Evolutionary conservation across 92 coral and sea anemone species (phyloP).

Genomic region (Micromussa lordhowensis): DNA sequence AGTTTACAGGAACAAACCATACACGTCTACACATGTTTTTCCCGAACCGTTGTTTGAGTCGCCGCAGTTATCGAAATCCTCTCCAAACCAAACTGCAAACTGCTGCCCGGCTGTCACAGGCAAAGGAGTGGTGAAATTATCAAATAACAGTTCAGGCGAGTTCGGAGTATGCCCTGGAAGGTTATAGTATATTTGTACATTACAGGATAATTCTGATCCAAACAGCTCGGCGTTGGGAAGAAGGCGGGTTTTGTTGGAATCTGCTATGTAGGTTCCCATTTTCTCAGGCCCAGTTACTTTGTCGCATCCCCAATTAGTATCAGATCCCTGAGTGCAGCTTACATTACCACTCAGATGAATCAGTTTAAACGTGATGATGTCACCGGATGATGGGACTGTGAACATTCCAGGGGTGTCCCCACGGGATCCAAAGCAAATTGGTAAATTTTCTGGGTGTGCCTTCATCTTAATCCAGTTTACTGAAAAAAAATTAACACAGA

Average conservation of each 20-base stretch:
- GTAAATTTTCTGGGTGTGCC: not conserved
- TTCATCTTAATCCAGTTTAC: constrained; percentile 26
- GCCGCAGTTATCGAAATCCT: not conserved
- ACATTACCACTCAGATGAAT: constrained; percentile 5
- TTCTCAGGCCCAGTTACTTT: rapidly evolving
- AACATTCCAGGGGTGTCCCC: not conserved
- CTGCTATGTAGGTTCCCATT: not conserved
- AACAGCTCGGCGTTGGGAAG: not conserved
- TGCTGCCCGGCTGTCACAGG: not conserved
- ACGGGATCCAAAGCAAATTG: constrained; percentile 4
- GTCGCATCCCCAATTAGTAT: constrained; percentile 11
- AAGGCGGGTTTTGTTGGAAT: not conserved
- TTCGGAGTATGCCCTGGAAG: not conserved
- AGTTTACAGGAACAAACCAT: not conserved
- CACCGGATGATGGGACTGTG: not conserved
- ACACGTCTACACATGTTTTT: not conserved
- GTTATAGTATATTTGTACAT: not conserved
- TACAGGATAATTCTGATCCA: not conserved
- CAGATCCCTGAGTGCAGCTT: not conserved
- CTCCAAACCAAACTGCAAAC: not conserved
- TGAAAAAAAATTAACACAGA: not conserved
- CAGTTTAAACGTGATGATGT: constrained; percentile 9
- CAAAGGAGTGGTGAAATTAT: not conserved
- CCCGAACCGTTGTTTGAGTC: not conserved
- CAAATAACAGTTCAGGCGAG: constrained; percentile 3